Evolutionary conservation across 2,113 vertebrate genomes (phyloP).

Genomic region (Petrocephalus zakoni): DNA sequence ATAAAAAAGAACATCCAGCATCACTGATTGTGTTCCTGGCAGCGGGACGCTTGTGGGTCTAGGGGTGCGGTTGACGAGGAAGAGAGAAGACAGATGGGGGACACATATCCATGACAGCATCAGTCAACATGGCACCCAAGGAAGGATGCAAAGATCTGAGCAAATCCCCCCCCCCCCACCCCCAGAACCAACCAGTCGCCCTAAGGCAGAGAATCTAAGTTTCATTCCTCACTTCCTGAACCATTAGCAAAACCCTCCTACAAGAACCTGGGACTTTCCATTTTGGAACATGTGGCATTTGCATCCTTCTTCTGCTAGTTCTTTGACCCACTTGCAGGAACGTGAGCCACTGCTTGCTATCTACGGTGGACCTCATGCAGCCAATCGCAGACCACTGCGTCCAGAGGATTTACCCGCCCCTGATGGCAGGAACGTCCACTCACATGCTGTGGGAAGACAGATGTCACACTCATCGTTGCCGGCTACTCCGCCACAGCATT

Average conservation of each 20-base stretch:
- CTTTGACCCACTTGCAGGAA: background rate
- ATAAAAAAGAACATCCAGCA: slow-evolving; percentile 6
- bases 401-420: background rate
- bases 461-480: slow-evolving; percentile 21
- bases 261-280: background rate
- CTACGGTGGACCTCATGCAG: background rate
- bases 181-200: background rate
- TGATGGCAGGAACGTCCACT: background rate
- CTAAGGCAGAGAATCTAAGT: background rate
- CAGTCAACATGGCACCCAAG: slow-evolving; percentile 1
- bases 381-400: background rate
- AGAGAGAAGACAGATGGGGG: background rate
- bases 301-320: background rate
- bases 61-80: background rate
- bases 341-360: background rate
- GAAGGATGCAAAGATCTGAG: background rate
- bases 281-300: background rate
- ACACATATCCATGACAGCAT: background rate
- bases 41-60: background rate
- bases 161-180: background rate
- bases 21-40: background rate
- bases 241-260: background rate
- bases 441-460: background rate
- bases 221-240: background rate
- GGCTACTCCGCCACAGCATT: slow-evolving; percentile 26